Evolutionary conservation across 2,113 vertebrate species (phyloP), one percentile per base, ranked within the genome.

Genomic region (Lanius ludovicianus): DNA sequence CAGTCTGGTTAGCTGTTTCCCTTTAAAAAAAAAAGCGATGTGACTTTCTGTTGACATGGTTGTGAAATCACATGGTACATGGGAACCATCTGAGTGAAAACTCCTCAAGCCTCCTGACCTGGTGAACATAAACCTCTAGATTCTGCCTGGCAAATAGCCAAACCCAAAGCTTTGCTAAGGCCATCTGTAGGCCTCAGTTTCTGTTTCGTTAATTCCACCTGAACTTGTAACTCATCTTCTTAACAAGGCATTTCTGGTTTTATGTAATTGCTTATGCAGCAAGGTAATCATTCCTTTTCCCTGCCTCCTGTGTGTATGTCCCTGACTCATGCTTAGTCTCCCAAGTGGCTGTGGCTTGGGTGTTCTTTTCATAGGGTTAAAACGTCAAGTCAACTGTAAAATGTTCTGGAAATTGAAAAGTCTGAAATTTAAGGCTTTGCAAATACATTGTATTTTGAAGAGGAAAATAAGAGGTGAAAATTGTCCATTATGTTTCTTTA

Each of bases 201-300:
- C 85, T 96, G 79, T 95, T 96, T 84, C 92, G 39, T 79, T 87
- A 60, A 71, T 75, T 93, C 74, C 42, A 74, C 90, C 92, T 94
- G 80, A 94, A 89, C 86, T 86, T 60, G n/a, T 44, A 93, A 81
- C 76, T 92, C 44, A 11, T 74, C 75, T 70, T 79, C 77, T 93
- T 78, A 92, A 81, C 28, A 30, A 92, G 83, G 64, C 90, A 33
- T 84, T 95, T 88, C 92, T 94, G 85, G 41, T 24, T 92, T 90
- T 79, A 9, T 71, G 12, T 56, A 52, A 84, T 84, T 55, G 59
- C 69, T 81, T 75, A 4, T 68, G 74, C 73, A 75, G 85, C 35
- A 28, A 84, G 85, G 79, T 90, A 81, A 30, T 68, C 0, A 41
- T 44, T 85, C 24, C 63, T 31, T 50, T 60, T 63, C 71, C 41